Evolutionary conservation across 2,113 vertebrate species (phyloP).

Genomic region (Bos javanicus): DNA sequence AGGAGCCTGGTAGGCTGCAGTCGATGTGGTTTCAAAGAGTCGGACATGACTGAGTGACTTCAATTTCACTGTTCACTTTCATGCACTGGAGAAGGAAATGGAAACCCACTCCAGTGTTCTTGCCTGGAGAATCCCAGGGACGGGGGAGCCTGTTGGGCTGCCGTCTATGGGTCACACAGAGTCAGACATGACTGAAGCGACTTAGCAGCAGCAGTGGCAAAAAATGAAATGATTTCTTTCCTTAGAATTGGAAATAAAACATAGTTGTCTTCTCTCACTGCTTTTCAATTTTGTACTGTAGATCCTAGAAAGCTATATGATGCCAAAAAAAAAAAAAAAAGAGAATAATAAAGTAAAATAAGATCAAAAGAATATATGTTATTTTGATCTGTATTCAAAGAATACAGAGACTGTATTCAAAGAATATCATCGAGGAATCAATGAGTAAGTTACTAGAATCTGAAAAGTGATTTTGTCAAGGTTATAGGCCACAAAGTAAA

Average conservation of each 20-base stretch:
- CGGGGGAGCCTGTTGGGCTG: too few species aligned
- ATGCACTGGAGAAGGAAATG: too few species aligned
- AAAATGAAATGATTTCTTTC: background rate
- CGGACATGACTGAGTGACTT: fast-evolving
- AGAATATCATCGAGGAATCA: background rate
- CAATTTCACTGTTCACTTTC: too few species aligned
- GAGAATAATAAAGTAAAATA: background rate
- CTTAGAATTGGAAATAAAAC: background rate
- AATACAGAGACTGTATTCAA: background rate
- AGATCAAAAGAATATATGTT: background rate
- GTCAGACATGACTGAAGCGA: fast-evolving
- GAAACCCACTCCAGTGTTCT: too few species aligned
- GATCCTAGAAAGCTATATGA: background rate
- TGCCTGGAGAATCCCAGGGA: too few species aligned
- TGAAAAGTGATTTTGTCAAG: background rate
- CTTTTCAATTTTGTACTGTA: background rate
- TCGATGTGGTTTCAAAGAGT: fast-evolving
- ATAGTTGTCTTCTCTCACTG: background rate
- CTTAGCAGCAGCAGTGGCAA: background rate
- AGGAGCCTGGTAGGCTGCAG: too few species aligned
- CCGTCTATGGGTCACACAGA: too few species aligned
- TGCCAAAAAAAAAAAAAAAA: background rate
- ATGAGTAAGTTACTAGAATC: background rate
- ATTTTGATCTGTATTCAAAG: background rate
- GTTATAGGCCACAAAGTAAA: background rate